A percentile compares a stretch with the other conserved stretches of the same genome.
These are phyloP conservation scores for Hipposideros larvatus DNA, from an alignment of 2,797 vertebrate genomes.

Conservation along the genomic window DNA sequence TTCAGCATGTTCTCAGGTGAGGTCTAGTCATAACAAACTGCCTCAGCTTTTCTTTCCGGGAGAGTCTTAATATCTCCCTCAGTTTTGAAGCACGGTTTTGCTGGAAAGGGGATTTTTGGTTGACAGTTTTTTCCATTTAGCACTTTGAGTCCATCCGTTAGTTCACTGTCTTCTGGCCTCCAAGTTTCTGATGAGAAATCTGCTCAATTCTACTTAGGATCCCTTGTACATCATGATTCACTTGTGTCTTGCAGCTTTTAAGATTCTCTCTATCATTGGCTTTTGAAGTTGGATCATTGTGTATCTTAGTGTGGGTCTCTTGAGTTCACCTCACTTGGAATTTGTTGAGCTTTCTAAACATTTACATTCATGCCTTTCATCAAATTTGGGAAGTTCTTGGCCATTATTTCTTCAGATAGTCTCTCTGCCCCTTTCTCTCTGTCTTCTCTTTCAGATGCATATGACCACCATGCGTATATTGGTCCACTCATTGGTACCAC, in stretches of 20 bases:
- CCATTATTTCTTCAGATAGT: neutral
- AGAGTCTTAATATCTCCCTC: neutral
- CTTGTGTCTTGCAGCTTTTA: neutral
- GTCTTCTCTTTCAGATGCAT: neutral
- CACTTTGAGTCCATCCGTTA: neutral
- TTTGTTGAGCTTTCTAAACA: neutral
- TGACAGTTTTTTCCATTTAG: neutral
- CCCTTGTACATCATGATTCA: neutral
- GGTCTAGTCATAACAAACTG: neutral
- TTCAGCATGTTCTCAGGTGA: neutral
- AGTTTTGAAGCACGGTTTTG: neutral
- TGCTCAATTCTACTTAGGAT: neutral
- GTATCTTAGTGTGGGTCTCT: neutral
- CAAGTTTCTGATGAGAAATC: neutral
- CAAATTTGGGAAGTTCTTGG: neutral
- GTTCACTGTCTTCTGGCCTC: neutral
- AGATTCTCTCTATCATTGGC: neutral
- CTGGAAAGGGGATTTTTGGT: neutral
- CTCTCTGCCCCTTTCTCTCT: neutral
- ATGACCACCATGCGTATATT: neutral
- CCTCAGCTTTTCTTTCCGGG: neutral
- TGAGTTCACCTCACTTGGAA: neutral
- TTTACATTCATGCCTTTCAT: neutral
- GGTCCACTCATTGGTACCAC: neutral
- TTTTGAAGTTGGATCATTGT: neutral